Evolutionary conservation across 2,113 vertebrate species (phyloP), one percentile per base, ranked within the genome.

Genomic region (Seriola aureovittata): DNA sequence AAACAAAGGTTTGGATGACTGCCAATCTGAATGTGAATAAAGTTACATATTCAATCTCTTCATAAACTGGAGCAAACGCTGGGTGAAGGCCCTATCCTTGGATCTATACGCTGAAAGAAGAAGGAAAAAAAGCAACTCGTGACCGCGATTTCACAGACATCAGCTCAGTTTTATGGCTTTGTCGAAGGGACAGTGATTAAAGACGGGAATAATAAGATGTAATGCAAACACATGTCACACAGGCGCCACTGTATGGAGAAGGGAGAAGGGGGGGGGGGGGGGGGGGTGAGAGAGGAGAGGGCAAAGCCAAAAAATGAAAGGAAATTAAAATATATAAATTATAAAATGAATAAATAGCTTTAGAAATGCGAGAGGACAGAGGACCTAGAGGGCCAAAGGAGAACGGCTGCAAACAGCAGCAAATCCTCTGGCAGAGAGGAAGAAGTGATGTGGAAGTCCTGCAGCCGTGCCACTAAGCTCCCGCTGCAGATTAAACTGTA

Each of bases 401-500:
- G 72, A 65, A 52, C 40, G 55, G 68, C 69, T 72, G 65, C 57
- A 66, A 88, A 86, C 84, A 85, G 78, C 77, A 65, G 70, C 85
- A 89, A 86, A 93, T 90, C 88, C 85, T 84, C 86, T 76, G 86
- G 84, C 74, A 66, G 75, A 62, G 79, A 78, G 79, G 80, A 79
- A 89, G 50, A 87, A 89, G 86, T 88, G 88, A 93, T 88, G 88
- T 93, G 90, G 90, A 92, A 92, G 91, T 92, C 84, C 89, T 93
- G 88, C 90, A 89, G 83, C 81, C 68, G 54, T 86, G 84, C 90
- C 71, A 77, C 89, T 93, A 92, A 93, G 85, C 88, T 85, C 81
- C 83, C n/a, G 71, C 82, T 88, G 87, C 84, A 93, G 90, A 92
- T 92, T 93, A 92, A 92, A 92, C 88, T 82, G 71, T 75, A 80